Conservation (phyloP, 2,113 vertebrate genomes). For the Dendrocopos noguchii region DNA sequence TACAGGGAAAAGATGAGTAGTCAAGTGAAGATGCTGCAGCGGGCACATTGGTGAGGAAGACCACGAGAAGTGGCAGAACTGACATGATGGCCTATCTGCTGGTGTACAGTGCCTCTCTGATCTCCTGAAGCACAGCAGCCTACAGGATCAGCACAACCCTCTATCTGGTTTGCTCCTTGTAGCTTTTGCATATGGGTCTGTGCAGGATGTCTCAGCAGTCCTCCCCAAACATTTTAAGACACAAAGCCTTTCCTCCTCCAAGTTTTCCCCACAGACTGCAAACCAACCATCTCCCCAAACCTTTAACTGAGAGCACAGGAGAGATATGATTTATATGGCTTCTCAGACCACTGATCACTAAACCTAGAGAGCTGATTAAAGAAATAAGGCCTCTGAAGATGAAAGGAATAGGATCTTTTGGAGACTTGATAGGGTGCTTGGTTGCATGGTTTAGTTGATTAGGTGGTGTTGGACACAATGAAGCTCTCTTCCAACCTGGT, state of each 20-base stretch:
- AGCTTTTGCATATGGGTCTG: neutral
- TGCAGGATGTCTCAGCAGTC: neutral
- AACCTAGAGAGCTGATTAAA: neutral
- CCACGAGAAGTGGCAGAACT: neutral
- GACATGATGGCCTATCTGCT: neutral
- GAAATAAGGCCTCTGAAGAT: neutral
- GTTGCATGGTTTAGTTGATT: no score
- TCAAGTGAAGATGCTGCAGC: neutral
- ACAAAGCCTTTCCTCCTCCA: neutral
- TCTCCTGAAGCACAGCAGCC: neutral
- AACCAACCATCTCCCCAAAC: neutral
- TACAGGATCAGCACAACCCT: neutral
- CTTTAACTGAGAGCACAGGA: neutral
- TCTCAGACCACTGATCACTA: neutral
- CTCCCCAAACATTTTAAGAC: neutral
- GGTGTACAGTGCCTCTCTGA: neutral
- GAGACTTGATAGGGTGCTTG: no score
- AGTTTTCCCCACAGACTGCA: neutral
- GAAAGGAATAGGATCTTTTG: neutral
- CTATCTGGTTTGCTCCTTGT: neutral
- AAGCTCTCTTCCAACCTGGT: no score
- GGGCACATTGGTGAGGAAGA: neutral
- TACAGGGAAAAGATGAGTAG: neutral
- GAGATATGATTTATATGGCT: neutral
- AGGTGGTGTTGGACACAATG: no score